phyloP scores from a whole-genome alignment of 1,140 invertebrate genomes.

The Drosophila watanabei region DNA sequence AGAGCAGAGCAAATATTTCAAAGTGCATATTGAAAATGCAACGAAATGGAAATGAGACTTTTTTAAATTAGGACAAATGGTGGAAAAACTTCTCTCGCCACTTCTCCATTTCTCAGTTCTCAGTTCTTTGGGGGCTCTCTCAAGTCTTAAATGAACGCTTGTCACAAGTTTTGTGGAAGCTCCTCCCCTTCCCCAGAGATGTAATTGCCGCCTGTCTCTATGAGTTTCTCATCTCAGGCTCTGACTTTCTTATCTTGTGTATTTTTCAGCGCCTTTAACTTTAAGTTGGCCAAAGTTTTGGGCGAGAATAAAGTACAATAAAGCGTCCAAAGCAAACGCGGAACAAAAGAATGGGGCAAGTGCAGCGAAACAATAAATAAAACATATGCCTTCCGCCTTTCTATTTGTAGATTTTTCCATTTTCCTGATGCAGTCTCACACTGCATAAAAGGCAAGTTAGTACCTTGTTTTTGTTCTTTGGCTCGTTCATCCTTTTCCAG shows the following conservation, averaged over 20 bases:
- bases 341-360: constrained; percentile 14
- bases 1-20: constrained; percentile 33
- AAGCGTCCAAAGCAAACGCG: constrained; percentile 29
- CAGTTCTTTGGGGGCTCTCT: background rate
- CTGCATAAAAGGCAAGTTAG: constrained; percentile 31
- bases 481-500: constrained; percentile 14
- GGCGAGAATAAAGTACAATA: constrained; percentile 51
- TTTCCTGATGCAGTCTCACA: constrained; percentile 6
- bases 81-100: constrained; percentile 5
- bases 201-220: constrained; percentile 17
- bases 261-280: constrained; percentile 32
- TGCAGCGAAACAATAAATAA: constrained; percentile 59
- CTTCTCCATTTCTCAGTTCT: constrained; percentile 1
- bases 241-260: constrained; percentile 1
- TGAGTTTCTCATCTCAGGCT: constrained; percentile 21
- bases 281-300: constrained; percentile 21
- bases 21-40: constrained; percentile 50
- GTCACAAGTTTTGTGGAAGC: constrained; percentile 10
- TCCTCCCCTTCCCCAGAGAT: constrained; percentile 1
- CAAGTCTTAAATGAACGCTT: constrained; percentile 9
- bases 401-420: background rate
- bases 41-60: constrained; percentile 49
- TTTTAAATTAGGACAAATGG: constrained; percentile 39
- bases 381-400: constrained; percentile 42
- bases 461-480: constrained; percentile 25